phyloP scores from a whole-genome alignment of 2,888 invertebrate species.

The Dynastes hyllus region DNA sequence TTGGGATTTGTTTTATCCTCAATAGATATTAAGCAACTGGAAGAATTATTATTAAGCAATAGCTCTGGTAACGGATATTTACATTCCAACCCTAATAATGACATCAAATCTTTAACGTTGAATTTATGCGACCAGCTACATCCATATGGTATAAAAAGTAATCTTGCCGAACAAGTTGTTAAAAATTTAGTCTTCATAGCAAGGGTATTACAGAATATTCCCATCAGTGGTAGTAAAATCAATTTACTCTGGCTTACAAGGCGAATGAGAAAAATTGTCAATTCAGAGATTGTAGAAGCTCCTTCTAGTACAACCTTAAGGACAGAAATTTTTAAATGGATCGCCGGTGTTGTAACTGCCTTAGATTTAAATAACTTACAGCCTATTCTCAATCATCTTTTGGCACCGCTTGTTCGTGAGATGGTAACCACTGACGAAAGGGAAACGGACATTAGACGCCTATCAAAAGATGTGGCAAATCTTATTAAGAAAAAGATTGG shows the following conservation, averaged over 20 bases:
- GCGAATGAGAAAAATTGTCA: conserved; percentile 83
- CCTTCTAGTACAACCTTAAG: conserved; percentile 81
- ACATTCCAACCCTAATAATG: conserved; percentile 76
- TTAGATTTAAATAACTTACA: conserved; percentile 76
- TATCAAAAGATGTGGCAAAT: conserved; percentile 83
- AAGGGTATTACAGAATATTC: conserved; percentile 77
- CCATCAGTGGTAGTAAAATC: conserved; percentile 71
- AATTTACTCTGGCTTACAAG: conserved; percentile 84
- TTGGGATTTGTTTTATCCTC: conserved; percentile 81
- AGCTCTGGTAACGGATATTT: conserved; percentile 68
- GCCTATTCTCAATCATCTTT: conserved; percentile 77
- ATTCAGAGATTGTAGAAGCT: conserved; percentile 84
- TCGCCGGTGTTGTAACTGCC: conserved; percentile 82
- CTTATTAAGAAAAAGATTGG: conserved; percentile 85
- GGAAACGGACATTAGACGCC: conserved; percentile 77
- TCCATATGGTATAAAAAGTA: conserved; percentile 78
- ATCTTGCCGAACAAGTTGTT: conserved; percentile 83
- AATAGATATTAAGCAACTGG: conserved; percentile 77
- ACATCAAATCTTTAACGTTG: conserved; percentile 79
- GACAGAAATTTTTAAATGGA: conserved; percentile 86
- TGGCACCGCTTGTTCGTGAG: conserved; percentile 87
- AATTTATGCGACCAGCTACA: conserved; percentile 85
- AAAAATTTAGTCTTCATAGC: conserved; percentile 82
- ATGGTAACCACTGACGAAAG: conserved; percentile 81
- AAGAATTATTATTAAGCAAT: conserved; percentile 69